Percentiles rank a stretch among this genome's conserved stretches.
Conservation (phyloP, 2,888 invertebrate genomes). For the Lysandra bellargus region DNA sequence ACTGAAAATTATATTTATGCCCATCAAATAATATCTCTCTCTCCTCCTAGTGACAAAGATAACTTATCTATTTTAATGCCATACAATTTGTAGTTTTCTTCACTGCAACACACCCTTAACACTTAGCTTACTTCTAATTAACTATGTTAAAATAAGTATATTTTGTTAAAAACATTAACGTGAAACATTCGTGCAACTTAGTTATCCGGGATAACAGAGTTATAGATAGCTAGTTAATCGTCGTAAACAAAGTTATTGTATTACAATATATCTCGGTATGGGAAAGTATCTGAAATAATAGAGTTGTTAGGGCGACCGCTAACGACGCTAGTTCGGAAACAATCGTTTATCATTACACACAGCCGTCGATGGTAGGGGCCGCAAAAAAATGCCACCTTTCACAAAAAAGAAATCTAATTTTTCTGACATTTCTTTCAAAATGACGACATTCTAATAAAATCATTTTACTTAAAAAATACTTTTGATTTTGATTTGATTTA, state of each 20-base stretch:
- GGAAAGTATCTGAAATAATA: constrained; percentile 34
- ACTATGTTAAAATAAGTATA: no score
- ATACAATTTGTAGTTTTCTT: no score
- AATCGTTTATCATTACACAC: constrained; percentile 69
- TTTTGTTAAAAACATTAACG: no score
- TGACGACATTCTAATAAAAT: not conserved
- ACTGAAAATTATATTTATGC: no score
- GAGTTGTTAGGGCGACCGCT: constrained; percentile 47
- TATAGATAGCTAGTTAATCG: not conserved
- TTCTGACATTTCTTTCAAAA: no score
- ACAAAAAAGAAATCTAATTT: not conserved
- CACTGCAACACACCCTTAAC: no score
- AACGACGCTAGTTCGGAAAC: constrained; percentile 69
- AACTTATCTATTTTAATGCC: no score
- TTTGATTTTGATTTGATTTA: no score
- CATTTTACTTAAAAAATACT: no score
- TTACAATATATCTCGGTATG: constrained; percentile 24
- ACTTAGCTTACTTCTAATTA: no score
- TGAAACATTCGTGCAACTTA: not conserved
- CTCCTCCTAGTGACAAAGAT: no score
- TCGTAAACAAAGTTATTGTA: constrained; percentile 26
- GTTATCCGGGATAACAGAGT: not conserved
- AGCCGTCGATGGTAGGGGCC: constrained; percentile 51
- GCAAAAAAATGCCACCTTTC: constrained; percentile 45
- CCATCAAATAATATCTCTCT: no score